Evolutionary conservation across 2,797 vertebrate genomes (phyloP).

Genomic region (Anguilla megastoma): DNA sequence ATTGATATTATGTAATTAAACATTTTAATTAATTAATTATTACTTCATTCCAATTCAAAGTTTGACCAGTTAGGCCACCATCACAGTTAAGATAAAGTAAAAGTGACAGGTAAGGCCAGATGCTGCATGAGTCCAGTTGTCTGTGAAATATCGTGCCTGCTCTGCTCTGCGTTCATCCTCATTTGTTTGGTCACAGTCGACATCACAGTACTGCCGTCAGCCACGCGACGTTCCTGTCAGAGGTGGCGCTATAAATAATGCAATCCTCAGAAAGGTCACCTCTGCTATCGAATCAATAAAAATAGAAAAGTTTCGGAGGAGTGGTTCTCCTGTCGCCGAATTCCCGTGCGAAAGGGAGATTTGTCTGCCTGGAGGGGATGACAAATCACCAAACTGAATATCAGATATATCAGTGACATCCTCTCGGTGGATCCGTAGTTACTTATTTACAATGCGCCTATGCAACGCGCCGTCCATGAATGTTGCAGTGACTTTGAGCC

Average conservation of each 20-base stretch:
- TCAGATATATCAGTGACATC: not conserved
- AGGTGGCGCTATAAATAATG: not conserved
- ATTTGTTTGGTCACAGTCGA: not conserved
- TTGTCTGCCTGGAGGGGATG: not conserved
- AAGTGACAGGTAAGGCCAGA: not conserved
- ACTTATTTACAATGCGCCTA: not conserved
- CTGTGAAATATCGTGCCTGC: not conserved
- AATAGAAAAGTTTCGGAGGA: not conserved
- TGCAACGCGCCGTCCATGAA: not conserved
- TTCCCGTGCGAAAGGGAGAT: not conserved
- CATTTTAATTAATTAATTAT: not conserved
- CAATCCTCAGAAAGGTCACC: slow-evolving; percentile 1
- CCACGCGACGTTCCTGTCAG: not conserved
- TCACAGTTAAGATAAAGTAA: not conserved
- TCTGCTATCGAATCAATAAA: slow-evolving; percentile 2
- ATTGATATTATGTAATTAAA: not conserved
- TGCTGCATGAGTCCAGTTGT: not conserved
- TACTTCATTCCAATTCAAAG: too few relatives aligned
- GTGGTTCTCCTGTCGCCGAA: not conserved
- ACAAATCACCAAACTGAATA: not conserved
- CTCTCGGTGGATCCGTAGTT: not conserved
- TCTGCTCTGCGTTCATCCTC: not conserved
- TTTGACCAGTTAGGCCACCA: too few relatives aligned
- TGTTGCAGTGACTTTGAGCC: not conserved
- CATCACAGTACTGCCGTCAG: not conserved